Evolutionary conservation across 2,797 vertebrate species (phyloP).

Genomic region (Syngnathus rostellatus): DNA sequence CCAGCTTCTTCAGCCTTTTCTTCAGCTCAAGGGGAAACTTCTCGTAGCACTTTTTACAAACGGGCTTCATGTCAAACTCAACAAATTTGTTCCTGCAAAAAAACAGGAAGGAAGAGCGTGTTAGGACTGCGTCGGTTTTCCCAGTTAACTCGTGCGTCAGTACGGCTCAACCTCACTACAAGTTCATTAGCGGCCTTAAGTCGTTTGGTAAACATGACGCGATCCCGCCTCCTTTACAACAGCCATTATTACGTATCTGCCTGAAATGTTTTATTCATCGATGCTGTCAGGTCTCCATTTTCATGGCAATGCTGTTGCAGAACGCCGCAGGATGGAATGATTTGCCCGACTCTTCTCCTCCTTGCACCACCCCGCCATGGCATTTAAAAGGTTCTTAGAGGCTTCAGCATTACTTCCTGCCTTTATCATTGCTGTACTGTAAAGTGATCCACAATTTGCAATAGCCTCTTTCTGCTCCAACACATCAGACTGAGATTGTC

Average conservation of each 20-base stretch:
- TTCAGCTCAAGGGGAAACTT: conserved; percentile 98
- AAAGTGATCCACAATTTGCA: background rate
- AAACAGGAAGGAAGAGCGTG: background rate
- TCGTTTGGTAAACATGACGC: background rate
- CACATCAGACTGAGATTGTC: background rate
- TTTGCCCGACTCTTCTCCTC: background rate
- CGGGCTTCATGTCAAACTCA: conserved; percentile 99
- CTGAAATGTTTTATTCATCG: background rate
- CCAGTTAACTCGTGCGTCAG: no score
- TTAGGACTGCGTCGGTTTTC: background rate
- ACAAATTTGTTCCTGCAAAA: conserved; percentile 94
- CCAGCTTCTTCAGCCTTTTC: conserved; percentile 96
- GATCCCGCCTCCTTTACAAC: background rate
- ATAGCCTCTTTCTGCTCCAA: background rate
- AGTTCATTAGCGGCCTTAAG: background rate
- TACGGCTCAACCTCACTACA: background rate
- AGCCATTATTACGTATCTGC: background rate
- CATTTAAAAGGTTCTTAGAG: background rate
- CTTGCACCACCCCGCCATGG: background rate
- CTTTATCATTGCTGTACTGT: background rate
- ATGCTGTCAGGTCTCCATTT: background rate
- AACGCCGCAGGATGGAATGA: background rate
- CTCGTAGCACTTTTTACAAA: conserved; percentile 99
- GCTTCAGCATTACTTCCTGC: background rate
- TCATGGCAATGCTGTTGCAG: background rate